Conservation (phyloP, 23 tunicate species). For the Aplidium turbinatum region DNA sequence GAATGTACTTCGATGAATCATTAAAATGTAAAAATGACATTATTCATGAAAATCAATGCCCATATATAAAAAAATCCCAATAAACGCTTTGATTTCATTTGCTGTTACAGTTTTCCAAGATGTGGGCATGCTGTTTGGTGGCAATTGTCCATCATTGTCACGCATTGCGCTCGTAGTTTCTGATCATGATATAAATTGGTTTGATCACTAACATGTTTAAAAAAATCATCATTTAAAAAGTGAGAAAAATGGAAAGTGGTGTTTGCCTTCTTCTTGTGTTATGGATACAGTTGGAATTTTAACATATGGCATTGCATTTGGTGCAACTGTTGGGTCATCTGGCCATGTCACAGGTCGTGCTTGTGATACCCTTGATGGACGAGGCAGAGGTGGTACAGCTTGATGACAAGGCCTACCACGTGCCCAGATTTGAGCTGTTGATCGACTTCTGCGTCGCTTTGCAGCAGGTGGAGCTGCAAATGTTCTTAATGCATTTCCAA, state of each 20-base stretch:
- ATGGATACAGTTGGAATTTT: neutral
- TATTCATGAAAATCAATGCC: no score
- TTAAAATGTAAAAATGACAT: no score
- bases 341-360: neutral
- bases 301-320: neutral
- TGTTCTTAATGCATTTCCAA: no score
- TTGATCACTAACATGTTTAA: neutral
- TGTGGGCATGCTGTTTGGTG: neutral
- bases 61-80: neutral
- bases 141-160: no score
- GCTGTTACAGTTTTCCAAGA: neutral
- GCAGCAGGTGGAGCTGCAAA: no score
- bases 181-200: conserved; percentile 5
- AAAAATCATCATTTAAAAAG: neutral
- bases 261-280: no score
- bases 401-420: no score
- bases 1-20: no score
- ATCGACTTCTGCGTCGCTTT: no score
- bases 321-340: conserved; percentile 6
- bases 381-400: no score
- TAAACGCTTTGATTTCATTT: neutral
- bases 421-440: no score
- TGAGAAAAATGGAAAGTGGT: neutral
- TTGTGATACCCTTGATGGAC: neutral
- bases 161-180: neutral